Evolutionary conservation across 2,888 invertebrate species (phyloP).

Genomic region (Limnephilus lunatus): DNA sequence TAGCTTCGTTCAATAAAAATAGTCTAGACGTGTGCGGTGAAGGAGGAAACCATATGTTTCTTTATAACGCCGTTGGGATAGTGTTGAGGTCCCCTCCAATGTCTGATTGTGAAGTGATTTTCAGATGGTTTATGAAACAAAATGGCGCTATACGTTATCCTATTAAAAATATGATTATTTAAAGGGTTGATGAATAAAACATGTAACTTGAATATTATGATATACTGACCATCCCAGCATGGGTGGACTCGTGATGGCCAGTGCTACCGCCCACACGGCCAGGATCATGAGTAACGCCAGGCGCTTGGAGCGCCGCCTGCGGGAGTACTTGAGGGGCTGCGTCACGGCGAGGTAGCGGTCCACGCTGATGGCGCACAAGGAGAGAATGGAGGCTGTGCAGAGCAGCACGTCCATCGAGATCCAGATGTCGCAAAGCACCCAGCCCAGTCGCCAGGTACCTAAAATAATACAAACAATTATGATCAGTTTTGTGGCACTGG

Average conservation of each 20-base stretch:
- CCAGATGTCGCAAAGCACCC: conserved; percentile 93
- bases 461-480: conserved; percentile 68
- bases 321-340: conserved; percentile 93
- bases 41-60: too few species aligned
- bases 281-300: conserved; percentile 91
- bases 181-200: too few species aligned
- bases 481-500: background rate
- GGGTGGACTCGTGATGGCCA: conserved; percentile 95
- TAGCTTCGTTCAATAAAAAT: too few species aligned
- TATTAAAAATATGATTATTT: too few species aligned
- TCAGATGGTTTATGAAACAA: too few species aligned
- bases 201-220: too few species aligned
- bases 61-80: too few species aligned
- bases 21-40: too few species aligned
- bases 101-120: too few species aligned
- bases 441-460: conserved; percentile 93
- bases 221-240: conserved; percentile 90
- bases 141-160: too few species aligned
- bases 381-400: conserved; percentile 95
- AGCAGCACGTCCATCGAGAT: conserved; percentile 94
- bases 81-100: too few species aligned
- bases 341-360: conserved; percentile 96
- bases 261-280: conserved; percentile 93
- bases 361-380: conserved; percentile 94
- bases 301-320: conserved; percentile 90